phyloP scores from a whole-genome alignment of 1,140 invertebrate genomes.

The Nasonia giraulti region DNA sequence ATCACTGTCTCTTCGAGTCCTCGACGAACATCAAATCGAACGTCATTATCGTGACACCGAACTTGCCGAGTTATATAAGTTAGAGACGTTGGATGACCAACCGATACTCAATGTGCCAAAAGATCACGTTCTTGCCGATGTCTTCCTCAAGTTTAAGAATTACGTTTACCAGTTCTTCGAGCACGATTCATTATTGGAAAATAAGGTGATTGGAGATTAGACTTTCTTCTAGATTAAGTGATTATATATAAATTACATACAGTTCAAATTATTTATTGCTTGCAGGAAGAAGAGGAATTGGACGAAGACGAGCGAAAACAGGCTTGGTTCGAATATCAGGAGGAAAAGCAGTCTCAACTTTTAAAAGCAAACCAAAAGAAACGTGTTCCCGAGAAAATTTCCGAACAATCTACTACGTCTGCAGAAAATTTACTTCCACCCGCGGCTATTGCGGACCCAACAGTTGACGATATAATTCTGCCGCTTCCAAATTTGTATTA shows the following conservation, averaged over 20 bases:
- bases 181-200: constrained; percentile 94
- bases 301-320: constrained; percentile 92
- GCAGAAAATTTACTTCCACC: neutral
- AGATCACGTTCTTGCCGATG: constrained; percentile 89
- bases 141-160: constrained; percentile 82
- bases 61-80: constrained; percentile 91
- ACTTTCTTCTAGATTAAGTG: neutral
- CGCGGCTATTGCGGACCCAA: neutral
- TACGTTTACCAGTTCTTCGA: constrained; percentile 88
- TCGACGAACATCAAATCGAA: constrained; percentile 98
- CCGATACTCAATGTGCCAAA: constrained; percentile 80
- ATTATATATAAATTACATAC: neutral
- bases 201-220: constrained; percentile 75
- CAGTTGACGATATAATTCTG: neutral
- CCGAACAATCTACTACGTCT: neutral
- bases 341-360: constrained; percentile 75
- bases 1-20: constrained; percentile 93
- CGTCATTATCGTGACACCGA: constrained; percentile 93
- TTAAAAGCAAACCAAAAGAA: neutral
- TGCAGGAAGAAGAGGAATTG: constrained; percentile 85
- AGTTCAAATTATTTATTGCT: neutral
- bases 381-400: neutral
- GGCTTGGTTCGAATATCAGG: constrained; percentile 94
- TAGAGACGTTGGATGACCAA: constrained; percentile 75
- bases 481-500: too few species aligned